Evolutionary conservation across 2,888 invertebrate genomes (phyloP), one percentile per base, ranked within the genome.

Genomic region (Luperina nickerlii): DNA sequence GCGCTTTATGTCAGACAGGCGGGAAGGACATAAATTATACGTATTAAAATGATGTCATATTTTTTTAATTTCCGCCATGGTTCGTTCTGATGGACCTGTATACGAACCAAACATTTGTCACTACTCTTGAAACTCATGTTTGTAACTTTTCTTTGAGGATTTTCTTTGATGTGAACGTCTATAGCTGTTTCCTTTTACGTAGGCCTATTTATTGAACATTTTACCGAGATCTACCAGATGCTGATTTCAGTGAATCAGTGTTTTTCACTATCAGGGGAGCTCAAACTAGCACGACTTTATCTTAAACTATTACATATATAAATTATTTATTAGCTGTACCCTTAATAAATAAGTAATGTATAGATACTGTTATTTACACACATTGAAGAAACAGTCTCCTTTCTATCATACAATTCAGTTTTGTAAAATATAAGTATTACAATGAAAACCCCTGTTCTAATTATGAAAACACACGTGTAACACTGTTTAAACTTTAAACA

Each of bases 1-100:
- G 65, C 60, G 68, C 18, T 78, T 78, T 81, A 48, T 38, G 69
- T 48, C 71, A 73, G 79, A 73, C 80, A 68, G 73, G 66, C 70
- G 68, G 75, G 63, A 78, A 65, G 69, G 60, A 42, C 57, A 72
- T 87, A 76, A 71, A 60, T 74, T 65, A 72, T 62, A 18, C 24
- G 32, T 81, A 81, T 80, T 66, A 72, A 74, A 51, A 75, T 74
- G 7, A 65, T n/a, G 54, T 66, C 48, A 81, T 65, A 13, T 38
- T 66, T 77, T 74, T 68, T 60, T 69, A 7, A 66, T 66, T 51
- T 62, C 48, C 65, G 57, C 15, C 63, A 45, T 63, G 66, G 45
- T 2, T 32, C 13, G 18, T 42, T 81, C 27, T 67, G 11, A 60
- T 57, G 54, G n/a, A 24, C 15, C 11, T 51, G 2, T 20, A 48